These are phyloP conservation scores for Coptotermes formosanus DNA, from an alignment of 1,140 invertebrate species.

Conservation along the genomic window DNA sequence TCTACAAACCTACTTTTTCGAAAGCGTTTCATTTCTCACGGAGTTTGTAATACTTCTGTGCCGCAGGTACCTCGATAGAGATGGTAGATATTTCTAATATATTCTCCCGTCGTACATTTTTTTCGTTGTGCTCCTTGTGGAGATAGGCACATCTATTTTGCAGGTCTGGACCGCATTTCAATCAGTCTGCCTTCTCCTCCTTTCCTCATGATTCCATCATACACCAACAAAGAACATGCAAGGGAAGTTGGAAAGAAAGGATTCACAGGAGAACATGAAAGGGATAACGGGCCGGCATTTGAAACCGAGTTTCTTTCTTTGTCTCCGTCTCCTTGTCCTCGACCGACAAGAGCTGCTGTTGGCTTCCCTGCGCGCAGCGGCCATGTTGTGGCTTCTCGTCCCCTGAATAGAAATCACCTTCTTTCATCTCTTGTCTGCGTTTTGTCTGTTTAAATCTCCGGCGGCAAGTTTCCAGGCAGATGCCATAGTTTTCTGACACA, in stretches of 20 bases:
- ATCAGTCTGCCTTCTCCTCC: not conserved
- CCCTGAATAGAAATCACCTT: constrained; percentile 1
- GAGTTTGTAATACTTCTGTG: too few relatives aligned
- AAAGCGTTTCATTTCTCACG: too few relatives aligned
- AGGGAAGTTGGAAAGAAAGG: not conserved
- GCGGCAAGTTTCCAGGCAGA: not conserved
- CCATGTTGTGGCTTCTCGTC: not conserved
- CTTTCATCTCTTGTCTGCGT: not conserved
- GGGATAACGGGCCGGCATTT: not conserved
- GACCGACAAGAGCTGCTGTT: too few relatives aligned
- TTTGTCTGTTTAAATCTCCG: constrained; percentile 16
- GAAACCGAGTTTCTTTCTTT: constrained; percentile 2
- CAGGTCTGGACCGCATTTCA: not conserved
- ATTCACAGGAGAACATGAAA: not conserved
- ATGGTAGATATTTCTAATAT: not conserved
- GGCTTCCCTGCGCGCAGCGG: not conserved
- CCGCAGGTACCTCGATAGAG: not conserved
- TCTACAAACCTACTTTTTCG: too few relatives aligned
- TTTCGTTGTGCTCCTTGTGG: not conserved
- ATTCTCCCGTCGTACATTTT: not conserved
- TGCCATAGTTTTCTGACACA: not conserved
- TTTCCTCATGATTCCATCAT: not conserved
- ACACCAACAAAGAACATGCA: constrained; percentile 7
- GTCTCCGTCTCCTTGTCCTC: not conserved
- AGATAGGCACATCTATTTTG: not conserved